These are phyloP conservation scores for Dryococelus australis DNA, from an alignment of 2,888 invertebrate genomes.

Conservation along the genomic window DNA sequence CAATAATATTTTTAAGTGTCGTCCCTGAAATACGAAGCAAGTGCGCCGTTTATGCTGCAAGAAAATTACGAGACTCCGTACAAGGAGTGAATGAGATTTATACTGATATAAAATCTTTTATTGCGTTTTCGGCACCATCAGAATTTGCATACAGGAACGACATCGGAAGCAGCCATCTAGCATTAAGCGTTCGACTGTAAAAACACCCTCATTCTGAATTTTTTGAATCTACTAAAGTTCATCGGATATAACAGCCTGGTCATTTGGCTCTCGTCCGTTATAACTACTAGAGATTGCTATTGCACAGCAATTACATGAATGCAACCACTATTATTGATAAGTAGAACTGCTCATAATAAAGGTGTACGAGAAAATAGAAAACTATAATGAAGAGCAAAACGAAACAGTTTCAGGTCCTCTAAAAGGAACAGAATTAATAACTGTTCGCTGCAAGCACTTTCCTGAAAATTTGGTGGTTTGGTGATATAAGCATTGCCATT, in stretches of 20 bases:
- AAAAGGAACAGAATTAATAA: too few species aligned
- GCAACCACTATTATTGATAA: too few species aligned
- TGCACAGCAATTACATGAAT: background rate
- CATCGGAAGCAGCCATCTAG: background rate
- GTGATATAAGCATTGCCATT: too few species aligned
- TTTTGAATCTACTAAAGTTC: background rate
- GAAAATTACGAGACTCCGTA: background rate
- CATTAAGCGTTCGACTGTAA: background rate
- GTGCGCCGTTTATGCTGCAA: background rate
- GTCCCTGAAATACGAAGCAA: background rate
- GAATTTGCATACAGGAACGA: background rate
- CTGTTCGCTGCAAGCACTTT: too few species aligned
- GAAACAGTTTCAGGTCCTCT: too few species aligned
- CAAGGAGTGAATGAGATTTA: background rate
- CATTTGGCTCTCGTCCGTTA: background rate
- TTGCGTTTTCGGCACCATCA: background rate
- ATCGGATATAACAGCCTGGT: background rate
- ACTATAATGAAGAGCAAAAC: too few species aligned
- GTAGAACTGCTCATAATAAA: too few species aligned
- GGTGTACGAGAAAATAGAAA: too few species aligned
- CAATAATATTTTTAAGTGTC: background rate
- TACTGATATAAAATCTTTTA: background rate
- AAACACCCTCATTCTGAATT: background rate
- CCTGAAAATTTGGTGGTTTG: too few species aligned
- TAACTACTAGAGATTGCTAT: background rate